A percentile compares a stretch with the other conserved stretches of the same genome.
Conservation (phyloP, 2,888 invertebrate species). For the Clistopyga incitator region DNA sequence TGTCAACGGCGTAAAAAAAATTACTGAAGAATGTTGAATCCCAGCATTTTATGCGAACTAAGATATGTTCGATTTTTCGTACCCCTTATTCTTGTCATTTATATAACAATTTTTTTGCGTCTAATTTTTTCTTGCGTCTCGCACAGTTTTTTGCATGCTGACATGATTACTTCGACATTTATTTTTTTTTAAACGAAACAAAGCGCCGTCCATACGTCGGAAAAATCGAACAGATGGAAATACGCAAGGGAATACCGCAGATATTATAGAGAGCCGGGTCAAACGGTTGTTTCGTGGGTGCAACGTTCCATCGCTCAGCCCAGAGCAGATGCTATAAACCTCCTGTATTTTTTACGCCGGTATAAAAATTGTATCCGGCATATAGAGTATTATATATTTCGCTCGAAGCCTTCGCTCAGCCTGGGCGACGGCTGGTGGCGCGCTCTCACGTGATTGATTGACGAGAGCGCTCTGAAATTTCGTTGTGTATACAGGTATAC, state of each 20-base stretch:
- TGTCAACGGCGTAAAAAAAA: too few relatives aligned
- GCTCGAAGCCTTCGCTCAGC: not conserved
- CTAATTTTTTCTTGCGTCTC: too few relatives aligned
- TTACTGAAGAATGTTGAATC: too few relatives aligned
- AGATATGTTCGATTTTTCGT: too few relatives aligned
- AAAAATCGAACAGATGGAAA: not conserved
- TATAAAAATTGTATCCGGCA: conserved; percentile 40
- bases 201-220: too few relatives aligned
- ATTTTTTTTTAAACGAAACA: too few relatives aligned
- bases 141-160: too few relatives aligned
- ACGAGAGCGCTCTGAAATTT: conserved; percentile 28
- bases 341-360: conserved; percentile 51
- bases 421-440: conserved; percentile 10
- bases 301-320: not conserved
- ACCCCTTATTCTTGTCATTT: too few relatives aligned
- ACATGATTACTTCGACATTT: too few relatives aligned
- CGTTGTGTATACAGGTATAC: not conserved
- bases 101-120: too few relatives aligned
- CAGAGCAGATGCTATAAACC: conserved; percentile 19
- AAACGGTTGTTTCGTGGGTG: conserved; percentile 1
- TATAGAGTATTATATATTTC: conserved; percentile 64
- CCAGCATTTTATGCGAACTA: too few relatives aligned
- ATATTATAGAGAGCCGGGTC: conserved; percentile 3
- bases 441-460: conserved; percentile 24
- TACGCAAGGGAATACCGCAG: not conserved